Evolutionary conservation across 2,797 vertebrate species (phyloP), one percentile per base, ranked within the genome.

Genomic region (Sylvilagus floridanus): DNA sequence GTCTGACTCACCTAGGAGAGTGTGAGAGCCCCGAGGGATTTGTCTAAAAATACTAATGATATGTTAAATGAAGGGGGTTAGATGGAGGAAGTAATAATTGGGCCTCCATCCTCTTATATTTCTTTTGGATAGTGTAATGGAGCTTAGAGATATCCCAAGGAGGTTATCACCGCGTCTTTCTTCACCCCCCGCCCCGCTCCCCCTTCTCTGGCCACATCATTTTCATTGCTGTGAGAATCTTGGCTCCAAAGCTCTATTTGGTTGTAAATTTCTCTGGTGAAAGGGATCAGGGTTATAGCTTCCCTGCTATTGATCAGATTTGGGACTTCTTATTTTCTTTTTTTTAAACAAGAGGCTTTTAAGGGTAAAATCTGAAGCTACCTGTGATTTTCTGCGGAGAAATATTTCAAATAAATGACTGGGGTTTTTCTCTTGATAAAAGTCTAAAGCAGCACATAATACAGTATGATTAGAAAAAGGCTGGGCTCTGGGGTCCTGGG

Each of bases 51-150:
- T 88, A 95, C 97, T 97, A 97, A 94, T 95, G 97, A 97, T 95
- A 95, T 90, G 96, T 97, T 87, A 96, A 97, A 97, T 84, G 97
- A 96, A 98, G 97, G 73, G 97, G 94, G 94, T 96, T 95, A 98
- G 97, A 93, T 73, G 92, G 97, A 96, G 96, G 95, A 97, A 97
- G 94, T 68, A 94, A 97, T 95, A 95, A 97, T 94, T 95, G 96
- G 96, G 91, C 93, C 97, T 97, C 98, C 96, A 97, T 96, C 97
- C 96, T 97, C 84, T 98, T 98, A 96, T 96, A 91, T 98, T 99
- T 98, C 98, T 98, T 92, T 90, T 17, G 96, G 97, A 94, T 98
- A 90, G 89, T 96, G 95, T 97, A 98, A 98, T 97, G 97, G 98
- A 98, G 96, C 84, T 97, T 82, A 83, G 96, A 94, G 97, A 94